Percentiles rank a stretch among this genome's conserved stretches.
Conservation (phyloP, 2,113 vertebrate genomes). For the Gymnorhina tibicen region DNA sequence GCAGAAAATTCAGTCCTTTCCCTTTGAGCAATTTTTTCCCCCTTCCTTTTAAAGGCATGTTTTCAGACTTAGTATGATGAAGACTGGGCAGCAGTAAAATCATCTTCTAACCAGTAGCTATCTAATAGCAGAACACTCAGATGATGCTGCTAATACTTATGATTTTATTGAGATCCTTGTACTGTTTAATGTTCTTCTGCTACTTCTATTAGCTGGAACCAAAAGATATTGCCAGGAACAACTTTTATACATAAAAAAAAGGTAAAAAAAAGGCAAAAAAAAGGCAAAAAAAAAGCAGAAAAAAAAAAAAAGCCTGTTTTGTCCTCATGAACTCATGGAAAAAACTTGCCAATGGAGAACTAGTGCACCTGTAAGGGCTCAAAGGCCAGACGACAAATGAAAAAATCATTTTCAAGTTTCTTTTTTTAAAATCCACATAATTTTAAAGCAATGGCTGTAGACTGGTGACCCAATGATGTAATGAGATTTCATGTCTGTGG, state of each 20-base stretch:
- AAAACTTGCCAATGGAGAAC: background rate
- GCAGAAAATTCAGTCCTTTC: background rate
- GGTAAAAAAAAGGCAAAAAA: no score
- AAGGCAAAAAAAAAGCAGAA: background rate
- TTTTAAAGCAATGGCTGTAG: background rate
- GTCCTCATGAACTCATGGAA: background rate
- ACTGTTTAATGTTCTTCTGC: background rate
- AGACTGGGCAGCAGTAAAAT: background rate
- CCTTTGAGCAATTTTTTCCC: accelerated
- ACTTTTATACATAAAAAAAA: background rate
- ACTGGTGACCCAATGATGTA: background rate
- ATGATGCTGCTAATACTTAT: background rate
- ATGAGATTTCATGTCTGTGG: background rate
- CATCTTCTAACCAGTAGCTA: background rate
- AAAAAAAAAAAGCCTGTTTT: background rate
- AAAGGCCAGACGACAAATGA: constrained; percentile 10
- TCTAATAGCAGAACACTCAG: background rate
- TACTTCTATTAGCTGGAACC: background rate
- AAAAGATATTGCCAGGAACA: background rate
- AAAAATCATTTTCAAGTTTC: background rate
- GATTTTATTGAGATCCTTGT: background rate
- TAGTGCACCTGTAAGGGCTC: constrained; percentile 2
- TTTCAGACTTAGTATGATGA: background rate
- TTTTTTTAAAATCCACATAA: background rate
- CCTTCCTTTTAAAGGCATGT: background rate